A percentile compares a stretch with the other conserved stretches of the same genome.
These are phyloP conservation scores for Acrobasis repandana DNA, from an alignment of 2,888 invertebrate genomes.

Conservation along the genomic window DNA sequence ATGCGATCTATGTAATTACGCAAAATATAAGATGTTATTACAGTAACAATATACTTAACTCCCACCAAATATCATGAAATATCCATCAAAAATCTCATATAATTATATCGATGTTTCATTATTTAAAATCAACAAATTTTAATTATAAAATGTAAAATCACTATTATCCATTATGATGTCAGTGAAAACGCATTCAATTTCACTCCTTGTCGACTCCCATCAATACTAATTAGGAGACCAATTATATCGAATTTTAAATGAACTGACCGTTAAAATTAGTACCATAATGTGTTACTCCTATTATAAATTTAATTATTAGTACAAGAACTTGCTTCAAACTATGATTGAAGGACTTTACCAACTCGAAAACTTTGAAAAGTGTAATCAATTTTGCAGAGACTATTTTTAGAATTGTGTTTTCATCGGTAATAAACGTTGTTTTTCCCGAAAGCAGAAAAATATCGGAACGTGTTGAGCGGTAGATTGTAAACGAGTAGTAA, in stretches of 20 bases:
- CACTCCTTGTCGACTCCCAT: neutral
- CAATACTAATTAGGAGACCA: neutral
- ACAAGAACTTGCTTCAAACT: neutral
- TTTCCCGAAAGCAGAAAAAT: slow-evolving; percentile 33
- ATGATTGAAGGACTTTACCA: neutral
- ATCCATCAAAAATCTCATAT: too few species aligned
- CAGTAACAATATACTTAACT: too few species aligned
- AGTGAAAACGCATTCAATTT: neutral
- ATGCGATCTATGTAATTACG: too few species aligned
- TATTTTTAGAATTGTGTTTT: slow-evolving; percentile 14
- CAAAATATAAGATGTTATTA: too few species aligned
- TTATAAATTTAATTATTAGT: neutral
- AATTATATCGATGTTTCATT: neutral
- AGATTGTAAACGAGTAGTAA: slow-evolving; percentile 46
- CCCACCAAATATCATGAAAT: too few species aligned
- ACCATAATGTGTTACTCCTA: neutral
- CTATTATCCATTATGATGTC: neutral
- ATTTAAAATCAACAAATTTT: neutral
- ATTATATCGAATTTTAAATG: neutral
- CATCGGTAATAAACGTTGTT: slow-evolving; percentile 15
- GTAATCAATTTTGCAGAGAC: slow-evolving; percentile 1
- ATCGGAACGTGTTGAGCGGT: slow-evolving; percentile 32
- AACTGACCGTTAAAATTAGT: neutral
- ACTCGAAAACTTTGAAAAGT: slow-evolving; percentile 2
- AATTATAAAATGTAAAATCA: neutral